phyloP scores from a whole-genome alignment of 2,113 vertebrate genomes.

The Rafetus swinhoei region DNA sequence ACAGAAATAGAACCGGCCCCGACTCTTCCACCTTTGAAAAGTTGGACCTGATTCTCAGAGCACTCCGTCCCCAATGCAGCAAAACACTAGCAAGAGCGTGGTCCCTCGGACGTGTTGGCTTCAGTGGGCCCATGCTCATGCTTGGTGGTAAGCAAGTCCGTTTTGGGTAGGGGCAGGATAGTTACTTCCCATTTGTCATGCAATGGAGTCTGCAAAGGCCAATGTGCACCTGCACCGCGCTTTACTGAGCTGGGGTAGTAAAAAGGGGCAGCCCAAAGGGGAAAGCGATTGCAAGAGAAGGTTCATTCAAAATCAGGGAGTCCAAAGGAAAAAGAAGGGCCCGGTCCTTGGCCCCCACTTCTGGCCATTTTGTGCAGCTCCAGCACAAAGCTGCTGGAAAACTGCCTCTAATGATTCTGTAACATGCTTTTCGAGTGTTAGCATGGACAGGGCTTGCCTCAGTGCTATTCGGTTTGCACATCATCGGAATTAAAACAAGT shows the following conservation, averaged over 20 bases:
- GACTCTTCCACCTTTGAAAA: accelerated
- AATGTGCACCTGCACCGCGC: background rate
- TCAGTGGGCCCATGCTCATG: background rate
- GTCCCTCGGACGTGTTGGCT: background rate
- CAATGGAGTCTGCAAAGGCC: background rate
- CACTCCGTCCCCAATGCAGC: background rate
- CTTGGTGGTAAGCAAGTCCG: accelerated
- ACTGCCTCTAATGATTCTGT: background rate
- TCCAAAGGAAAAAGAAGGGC: background rate
- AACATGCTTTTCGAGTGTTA: accelerated
- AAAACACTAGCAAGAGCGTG: background rate
- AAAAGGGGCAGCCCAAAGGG: background rate
- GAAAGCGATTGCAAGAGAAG: accelerated
- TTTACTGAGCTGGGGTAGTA: background rate
- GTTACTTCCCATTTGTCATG: background rate
- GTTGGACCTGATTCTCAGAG: background rate
- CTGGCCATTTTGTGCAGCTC: background rate
- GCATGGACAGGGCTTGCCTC: background rate
- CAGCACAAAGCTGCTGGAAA: background rate
- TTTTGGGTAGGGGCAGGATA: background rate
- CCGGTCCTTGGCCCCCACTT: background rate
- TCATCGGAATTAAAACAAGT: background rate
- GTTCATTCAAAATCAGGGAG: background rate
- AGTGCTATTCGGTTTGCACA: background rate
- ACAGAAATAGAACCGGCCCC: background rate